phyloP scores from a whole-genome alignment of 1,140 invertebrate species.

The Leucophenga varia region DNA sequence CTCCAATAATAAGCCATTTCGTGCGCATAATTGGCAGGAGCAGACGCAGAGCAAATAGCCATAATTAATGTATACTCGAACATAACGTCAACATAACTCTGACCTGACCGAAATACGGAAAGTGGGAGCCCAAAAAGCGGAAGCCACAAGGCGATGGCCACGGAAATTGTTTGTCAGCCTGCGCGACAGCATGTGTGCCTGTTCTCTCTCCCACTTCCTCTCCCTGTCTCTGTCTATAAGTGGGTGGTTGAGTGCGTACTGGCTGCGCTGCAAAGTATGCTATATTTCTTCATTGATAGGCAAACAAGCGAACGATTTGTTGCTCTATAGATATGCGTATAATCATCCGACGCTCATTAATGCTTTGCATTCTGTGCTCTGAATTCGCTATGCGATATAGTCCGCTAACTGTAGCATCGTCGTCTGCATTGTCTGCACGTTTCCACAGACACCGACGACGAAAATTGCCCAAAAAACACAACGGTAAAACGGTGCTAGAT shows the following conservation, averaged over 20 bases:
- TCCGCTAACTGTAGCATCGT: too few relatives aligned
- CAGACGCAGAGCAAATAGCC: constrained; percentile 43
- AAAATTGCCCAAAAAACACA: too few relatives aligned
- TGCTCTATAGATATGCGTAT: constrained; percentile 1
- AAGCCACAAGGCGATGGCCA: constrained; percentile 17
- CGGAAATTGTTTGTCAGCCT: constrained; percentile 37
- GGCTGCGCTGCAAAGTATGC: constrained; percentile 34
- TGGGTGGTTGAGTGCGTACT: constrained; percentile 16
- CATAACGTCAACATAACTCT: constrained; percentile 42
- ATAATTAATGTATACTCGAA: constrained; percentile 49
- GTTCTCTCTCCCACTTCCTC: too few relatives aligned
- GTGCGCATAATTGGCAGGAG: constrained; percentile 47
- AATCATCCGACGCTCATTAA: background rate
- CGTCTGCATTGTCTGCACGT: too few relatives aligned
- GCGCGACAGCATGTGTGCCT: constrained; percentile 1
- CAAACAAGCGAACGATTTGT: constrained; percentile 35
- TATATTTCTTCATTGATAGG: constrained; percentile 47
- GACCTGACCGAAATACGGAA: constrained; percentile 43
- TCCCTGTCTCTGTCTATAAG: too few relatives aligned
- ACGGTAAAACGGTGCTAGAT: too few relatives aligned
- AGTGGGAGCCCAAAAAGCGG: constrained; percentile 22
- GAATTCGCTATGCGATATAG: too few relatives aligned
- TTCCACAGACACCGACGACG: too few relatives aligned
- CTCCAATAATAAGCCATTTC: constrained; percentile 49
- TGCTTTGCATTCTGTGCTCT: constrained; percentile 1